Percentiles rank a stretch among this genome's conserved stretches.
Evolutionary conservation across 2,797 vertebrate species (phyloP).

Genomic region (Euthynnus affinis): DNA sequence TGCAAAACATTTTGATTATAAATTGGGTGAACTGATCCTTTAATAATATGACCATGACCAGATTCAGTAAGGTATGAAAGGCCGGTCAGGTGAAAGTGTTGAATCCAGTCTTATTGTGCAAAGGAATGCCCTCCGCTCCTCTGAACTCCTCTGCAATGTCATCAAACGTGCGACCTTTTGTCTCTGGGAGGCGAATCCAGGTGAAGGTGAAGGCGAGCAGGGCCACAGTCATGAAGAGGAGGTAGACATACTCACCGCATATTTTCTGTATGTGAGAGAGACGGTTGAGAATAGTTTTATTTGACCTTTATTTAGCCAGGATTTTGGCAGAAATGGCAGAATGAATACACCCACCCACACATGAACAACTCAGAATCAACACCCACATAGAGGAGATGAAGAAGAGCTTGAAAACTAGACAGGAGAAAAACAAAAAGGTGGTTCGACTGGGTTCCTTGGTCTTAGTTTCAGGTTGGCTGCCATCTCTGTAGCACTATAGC

Average conservation of each 20-base stretch:
- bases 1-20: not conserved
- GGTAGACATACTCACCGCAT: constrained; percentile 81
- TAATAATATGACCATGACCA: not conserved
- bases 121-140: constrained; percentile 77
- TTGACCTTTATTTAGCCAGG: not conserved
- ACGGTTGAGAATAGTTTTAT: not conserved
- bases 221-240: constrained; percentile 78
- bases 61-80: not conserved
- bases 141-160: constrained; percentile 82
- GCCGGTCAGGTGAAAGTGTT: constrained; percentile 83
- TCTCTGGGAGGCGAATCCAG: constrained; percentile 83
- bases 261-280: constrained; percentile 67
- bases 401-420: constrained; percentile 11
- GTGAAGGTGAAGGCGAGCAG: constrained; percentile 75
- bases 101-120: constrained; percentile 82
- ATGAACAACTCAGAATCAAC: not conserved
- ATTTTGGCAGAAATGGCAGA: not conserved
- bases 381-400: not conserved
- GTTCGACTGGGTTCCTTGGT: constrained; percentile 21
- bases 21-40: constrained; percentile 1
- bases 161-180: constrained; percentile 84
- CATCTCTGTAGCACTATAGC: constrained; percentile 10
- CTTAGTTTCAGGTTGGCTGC: constrained; percentile 30
- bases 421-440: not conserved
- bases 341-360: not conserved